Evolutionary conservation across 2,113 vertebrate species (phyloP), one percentile per base, ranked within the genome.

Genomic region (Macquaria ambigua): DNA sequence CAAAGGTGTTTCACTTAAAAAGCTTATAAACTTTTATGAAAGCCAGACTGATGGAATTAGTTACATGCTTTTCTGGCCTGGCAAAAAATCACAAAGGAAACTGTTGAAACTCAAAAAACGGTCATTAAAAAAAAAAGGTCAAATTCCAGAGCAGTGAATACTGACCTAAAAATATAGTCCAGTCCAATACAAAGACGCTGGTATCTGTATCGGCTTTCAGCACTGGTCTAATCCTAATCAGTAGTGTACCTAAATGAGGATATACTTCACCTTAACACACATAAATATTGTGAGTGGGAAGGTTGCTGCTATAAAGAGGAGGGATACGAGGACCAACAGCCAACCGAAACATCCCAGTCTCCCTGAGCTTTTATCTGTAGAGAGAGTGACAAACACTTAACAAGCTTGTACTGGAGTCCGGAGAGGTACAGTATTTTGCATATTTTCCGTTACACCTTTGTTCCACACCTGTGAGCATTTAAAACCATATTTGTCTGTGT

Each of bases 221-320:
- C 12, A 15, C 5, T 55, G 7, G 23, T 55, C 21, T 43, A 23
- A 87, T 37, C 9, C 34, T 31, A 14, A 55, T 23, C 31, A 31
- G 21, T 1, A 25, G 18, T 0, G 0, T 48, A 43, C 77, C 23
- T 16, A 2, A 53, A 3, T 34, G 18, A 82, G 53, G 64, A 61
- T 11, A 75, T 37, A 46, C 75, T 79, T 11, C 96, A 98, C 97
- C 97, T 97, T 98, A 16, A 98, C 63, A 88, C 97, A 97, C 82
- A 96, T 79, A 87, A 96, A 97, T 81, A 97, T 79, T 31, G 97
- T 96, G 83, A 99, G 0, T 0, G 97, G 97, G 80, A 98, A 96
- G 11, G 96, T 97, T 14, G 89, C 76, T 20, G 93, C 20, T 39
- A 96, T 73, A 43, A 98, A 84, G 21, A 98, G 4, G n/a, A 96